Conservation (phyloP, 2,888 invertebrate genomes). For the Andrena trimmerana region DNA sequence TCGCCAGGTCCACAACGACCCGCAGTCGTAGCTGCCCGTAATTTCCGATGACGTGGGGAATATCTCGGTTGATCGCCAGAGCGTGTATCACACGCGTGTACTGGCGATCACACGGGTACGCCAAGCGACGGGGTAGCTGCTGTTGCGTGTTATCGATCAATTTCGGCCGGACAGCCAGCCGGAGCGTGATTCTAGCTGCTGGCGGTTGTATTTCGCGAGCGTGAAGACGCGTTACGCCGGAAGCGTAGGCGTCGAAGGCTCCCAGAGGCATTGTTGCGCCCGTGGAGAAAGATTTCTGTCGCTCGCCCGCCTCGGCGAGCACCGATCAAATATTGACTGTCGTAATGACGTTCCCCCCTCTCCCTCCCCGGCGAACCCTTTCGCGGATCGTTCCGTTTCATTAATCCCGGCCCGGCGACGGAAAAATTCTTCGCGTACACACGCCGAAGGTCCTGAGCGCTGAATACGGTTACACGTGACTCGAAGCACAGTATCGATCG, state of each 20-base stretch:
- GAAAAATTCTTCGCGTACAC: slow-evolving; percentile 14
- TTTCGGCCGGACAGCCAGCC: slow-evolving; percentile 30
- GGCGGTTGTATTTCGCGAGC: slow-evolving; percentile 17
- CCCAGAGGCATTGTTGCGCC: slow-evolving; percentile 50
- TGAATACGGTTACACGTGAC: neutral
- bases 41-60: neutral
- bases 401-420: slow-evolving; percentile 52
- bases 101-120: slow-evolving; percentile 21
- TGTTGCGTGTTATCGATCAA: slow-evolving; percentile 59
- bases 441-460: neutral
- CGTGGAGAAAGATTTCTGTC: slow-evolving; percentile 42
- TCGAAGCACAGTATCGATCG: slow-evolving; percentile 19
- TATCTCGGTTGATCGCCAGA: neutral
- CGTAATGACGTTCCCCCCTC: slow-evolving; percentile 57
- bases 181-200: slow-evolving; percentile 16
- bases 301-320: slow-evolving; percentile 24
- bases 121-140: slow-evolving; percentile 19
- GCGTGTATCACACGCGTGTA: slow-evolving; percentile 12
- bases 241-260: slow-evolving; percentile 32
- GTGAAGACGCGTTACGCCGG: slow-evolving; percentile 32
- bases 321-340: slow-evolving; percentile 65
- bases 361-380: neutral
- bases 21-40: neutral
- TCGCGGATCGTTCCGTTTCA: slow-evolving; percentile 56
- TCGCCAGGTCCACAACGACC: neutral